Base-by-base conservation (phyloP, 2,888 invertebrate genomes). In the Ischnura elegans region DNA sequence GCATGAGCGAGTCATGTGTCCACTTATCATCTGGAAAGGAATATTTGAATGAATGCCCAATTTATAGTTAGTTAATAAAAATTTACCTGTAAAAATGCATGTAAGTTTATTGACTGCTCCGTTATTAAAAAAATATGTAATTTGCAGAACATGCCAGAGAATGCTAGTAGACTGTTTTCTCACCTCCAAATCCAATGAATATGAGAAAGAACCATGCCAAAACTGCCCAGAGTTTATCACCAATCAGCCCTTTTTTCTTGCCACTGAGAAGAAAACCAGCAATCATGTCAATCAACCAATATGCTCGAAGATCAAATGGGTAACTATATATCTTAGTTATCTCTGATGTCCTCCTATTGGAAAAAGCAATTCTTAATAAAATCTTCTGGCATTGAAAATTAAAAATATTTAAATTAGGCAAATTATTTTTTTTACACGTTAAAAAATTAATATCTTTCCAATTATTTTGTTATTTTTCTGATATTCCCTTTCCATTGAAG, bases 281-380 rank as follows among this genome's bases (percentile, higher is more conserved):
- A n/a, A 86, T 86, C 46, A 86, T 86, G 29, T 86, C 86, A 25
- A 86, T 86, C 86, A 86, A n/a, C 86, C 86, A 86, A 16, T 43
- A 86, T n/a, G 86, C 5, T 46, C 86, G 86, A 46, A 86, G 86
- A 46, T 86, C 86, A 86, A 86, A 86, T 46, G 21, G 86, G 25
- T 86, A 86, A 86, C n/a, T 86, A 10, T 86, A n/a, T 5, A 86
- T 86, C 25, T 86, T 86, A 25, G 46, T 46, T 36, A 46, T 46
- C 16, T 43, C 43, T n/a, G 86, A 45, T 46, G 46, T 86, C 10
- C n/a, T 86, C n/a, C 86, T 86, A 45, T 46, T 19, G 36, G 42
- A 45, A 42, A 46, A 86, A 61, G 25, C 21, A 16, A 93, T 8
- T 4, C n/a, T 51, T 46, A 87, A 29, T 29, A n/a, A 47, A 0